A percentile compares a stretch with the other conserved stretches of the same genome.
These are phyloP conservation scores for Cyphomyrus discorhynchus DNA, from an alignment of 2,113 vertebrate species.

Conservation along the genomic window DNA sequence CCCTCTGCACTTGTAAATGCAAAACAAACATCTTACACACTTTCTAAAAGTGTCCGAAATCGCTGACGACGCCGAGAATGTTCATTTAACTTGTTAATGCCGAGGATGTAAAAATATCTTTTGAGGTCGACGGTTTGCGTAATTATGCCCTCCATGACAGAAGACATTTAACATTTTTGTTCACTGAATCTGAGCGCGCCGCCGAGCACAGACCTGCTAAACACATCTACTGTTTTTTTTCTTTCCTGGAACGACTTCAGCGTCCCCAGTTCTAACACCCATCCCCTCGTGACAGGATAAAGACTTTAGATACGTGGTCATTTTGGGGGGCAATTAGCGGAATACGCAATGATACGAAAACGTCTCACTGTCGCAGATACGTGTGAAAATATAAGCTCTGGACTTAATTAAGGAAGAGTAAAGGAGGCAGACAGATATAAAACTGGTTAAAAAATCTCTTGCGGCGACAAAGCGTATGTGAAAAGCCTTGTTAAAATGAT, in stretches of 20 bases:
- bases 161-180: not conserved
- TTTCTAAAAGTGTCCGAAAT: not conserved
- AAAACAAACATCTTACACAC: not conserved
- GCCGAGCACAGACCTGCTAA: not conserved
- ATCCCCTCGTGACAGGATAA: not conserved
- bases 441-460: conserved; percentile 7
- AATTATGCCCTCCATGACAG: not conserved
- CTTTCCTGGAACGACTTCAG: not conserved
- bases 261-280: not conserved
- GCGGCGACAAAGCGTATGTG: conserved; percentile 1
- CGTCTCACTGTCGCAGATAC: not conserved
- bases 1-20: not conserved
- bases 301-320: not conserved
- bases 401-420: not conserved
- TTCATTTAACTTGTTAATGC: not conserved
- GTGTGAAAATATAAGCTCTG: conserved; percentile 3
- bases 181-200: not conserved
- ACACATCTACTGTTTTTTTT: not conserved
- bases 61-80: not conserved
- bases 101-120: not conserved
- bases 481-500: not conserved
- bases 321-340: not conserved
- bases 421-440: not conserved
- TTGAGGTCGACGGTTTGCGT: not conserved
- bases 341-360: not conserved